These are phyloP conservation scores for Palythoa grandiflora DNA, from an alignment of 92 coral and sea anemone species.

Conservation along the genomic window DNA sequence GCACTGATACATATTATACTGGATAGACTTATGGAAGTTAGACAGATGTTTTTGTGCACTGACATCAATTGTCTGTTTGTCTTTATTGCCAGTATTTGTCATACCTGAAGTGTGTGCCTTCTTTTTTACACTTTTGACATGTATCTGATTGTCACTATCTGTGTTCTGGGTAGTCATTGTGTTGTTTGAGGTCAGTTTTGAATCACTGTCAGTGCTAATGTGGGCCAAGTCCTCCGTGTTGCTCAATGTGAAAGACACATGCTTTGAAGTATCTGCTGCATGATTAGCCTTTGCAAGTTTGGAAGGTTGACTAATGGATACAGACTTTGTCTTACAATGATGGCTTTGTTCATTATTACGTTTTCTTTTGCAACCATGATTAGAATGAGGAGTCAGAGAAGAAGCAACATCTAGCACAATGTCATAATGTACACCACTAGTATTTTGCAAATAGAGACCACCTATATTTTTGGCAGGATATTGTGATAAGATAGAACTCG, in stretches of 20 bases:
- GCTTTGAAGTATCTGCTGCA: conserved; percentile 39
- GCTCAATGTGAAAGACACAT: conserved; percentile 13
- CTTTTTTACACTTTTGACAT: conserved; percentile 42
- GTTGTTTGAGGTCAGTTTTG: conserved; percentile 29
- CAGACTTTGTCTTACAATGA: background rate
- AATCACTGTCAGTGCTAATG: conserved; percentile 32
- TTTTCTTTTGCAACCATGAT: conserved; percentile 26
- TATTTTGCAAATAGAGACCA: conserved; percentile 66
- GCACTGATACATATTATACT: conserved; percentile 55
- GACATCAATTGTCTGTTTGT: conserved; percentile 50
- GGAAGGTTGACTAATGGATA: conserved; percentile 7
- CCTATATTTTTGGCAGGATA: conserved; percentile 35
- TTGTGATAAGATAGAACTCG: conserved; percentile 63
- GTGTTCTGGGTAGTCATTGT: conserved; percentile 53
- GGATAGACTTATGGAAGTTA: conserved; percentile 49
- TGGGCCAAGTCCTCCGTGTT: conserved; percentile 4
- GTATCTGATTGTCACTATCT: conserved; percentile 45
- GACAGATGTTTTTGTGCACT: conserved; percentile 53
- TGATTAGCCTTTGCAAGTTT: conserved; percentile 34
- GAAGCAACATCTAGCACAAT: conserved; percentile 70
- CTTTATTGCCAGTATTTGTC: conserved; percentile 49
- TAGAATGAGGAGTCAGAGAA: conserved; percentile 27
- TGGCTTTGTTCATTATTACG: conserved; percentile 15
- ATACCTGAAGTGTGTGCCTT: conserved; percentile 45
- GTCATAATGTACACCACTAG: conserved; percentile 78